A percentile compares a stretch with the other conserved stretches of the same genome.
Conservation (phyloP, 2,888 invertebrate genomes). For the Clistopyga incitator region DNA sequence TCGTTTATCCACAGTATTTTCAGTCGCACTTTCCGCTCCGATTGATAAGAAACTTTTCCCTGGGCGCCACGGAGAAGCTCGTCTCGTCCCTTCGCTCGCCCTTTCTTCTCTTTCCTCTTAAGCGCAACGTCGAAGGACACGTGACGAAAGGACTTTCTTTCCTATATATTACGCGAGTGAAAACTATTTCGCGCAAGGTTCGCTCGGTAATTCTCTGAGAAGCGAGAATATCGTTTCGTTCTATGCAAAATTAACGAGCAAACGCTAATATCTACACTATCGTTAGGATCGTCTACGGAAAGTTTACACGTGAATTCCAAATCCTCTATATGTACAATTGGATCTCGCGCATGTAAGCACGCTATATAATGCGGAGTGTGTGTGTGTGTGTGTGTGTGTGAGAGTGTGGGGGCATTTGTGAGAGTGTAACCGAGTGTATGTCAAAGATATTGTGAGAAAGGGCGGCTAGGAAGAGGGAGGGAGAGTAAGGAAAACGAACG, state of each 20-base stretch:
- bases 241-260: slow-evolving; percentile 60
- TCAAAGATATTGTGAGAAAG: slow-evolving; percentile 51
- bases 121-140: slow-evolving; percentile 17
- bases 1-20: slow-evolving; percentile 6
- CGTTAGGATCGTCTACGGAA: slow-evolving; percentile 61
- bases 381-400: slow-evolving; percentile 44
- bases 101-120: slow-evolving; percentile 1
- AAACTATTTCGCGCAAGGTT: slow-evolving; percentile 24
- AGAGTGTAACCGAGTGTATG: slow-evolving; percentile 29
- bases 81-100: slow-evolving; percentile 25
- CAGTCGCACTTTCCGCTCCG: background rate
- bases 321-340: slow-evolving; percentile 59
- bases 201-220: slow-evolving; percentile 37
- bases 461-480: slow-evolving; percentile 30
- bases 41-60: slow-evolving; percentile 25
- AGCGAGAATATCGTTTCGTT: background rate
- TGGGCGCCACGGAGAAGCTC: background rate
- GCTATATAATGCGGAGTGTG: slow-evolving; percentile 53
- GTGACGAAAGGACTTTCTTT: slow-evolving; percentile 14
- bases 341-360: slow-evolving; percentile 58
- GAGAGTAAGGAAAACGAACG: slow-evolving; percentile 33
- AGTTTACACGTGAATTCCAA: slow-evolving; percentile 63
- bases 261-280: slow-evolving; percentile 55
- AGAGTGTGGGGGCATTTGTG: slow-evolving; percentile 19
- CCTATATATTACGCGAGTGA: slow-evolving; percentile 6